These are phyloP conservation scores for Heliconius melpomene DNA, from an alignment of 1,140 invertebrate species.

Conservation along the genomic window DNA sequence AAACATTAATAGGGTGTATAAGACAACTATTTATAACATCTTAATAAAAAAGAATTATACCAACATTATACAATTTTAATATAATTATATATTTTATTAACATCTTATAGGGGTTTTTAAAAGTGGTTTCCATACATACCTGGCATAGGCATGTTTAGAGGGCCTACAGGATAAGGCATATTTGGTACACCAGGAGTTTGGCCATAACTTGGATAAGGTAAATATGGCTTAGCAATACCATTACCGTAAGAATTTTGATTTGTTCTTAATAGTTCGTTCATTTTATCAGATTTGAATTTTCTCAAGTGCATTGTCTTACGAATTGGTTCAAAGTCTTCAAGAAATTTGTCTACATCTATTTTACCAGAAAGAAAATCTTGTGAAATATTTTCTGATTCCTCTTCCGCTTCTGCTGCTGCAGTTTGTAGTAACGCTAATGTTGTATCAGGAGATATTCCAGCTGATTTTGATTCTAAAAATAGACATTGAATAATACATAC, in stretches of 20 bases:
- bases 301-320: constrained; percentile 90
- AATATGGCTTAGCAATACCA: constrained; percentile 63
- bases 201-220: constrained; percentile 75
- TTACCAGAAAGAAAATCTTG: constrained; percentile 89
- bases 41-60: no score
- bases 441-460: constrained; percentile 88
- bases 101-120: constrained; percentile 41
- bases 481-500: neutral
- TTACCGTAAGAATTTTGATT: constrained; percentile 66
- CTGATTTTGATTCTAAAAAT: constrained; percentile 84
- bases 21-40: no score
- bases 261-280: constrained; percentile 87
- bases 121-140: constrained; percentile 78
- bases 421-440: constrained; percentile 92
- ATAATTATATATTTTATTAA: neutral
- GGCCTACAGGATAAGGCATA: constrained; percentile 82
- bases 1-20: no score
- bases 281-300: constrained; percentile 93
- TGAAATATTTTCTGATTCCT: constrained; percentile 90
- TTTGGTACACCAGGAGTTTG: constrained; percentile 55
- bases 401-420: constrained; percentile 92
- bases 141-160: constrained; percentile 84
- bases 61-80: no score
- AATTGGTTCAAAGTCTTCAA: constrained; percentile 88
- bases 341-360: constrained; percentile 88